Evolutionary conservation across 2,888 invertebrate species (phyloP).

Genomic region (Cetonia aurata): DNA sequence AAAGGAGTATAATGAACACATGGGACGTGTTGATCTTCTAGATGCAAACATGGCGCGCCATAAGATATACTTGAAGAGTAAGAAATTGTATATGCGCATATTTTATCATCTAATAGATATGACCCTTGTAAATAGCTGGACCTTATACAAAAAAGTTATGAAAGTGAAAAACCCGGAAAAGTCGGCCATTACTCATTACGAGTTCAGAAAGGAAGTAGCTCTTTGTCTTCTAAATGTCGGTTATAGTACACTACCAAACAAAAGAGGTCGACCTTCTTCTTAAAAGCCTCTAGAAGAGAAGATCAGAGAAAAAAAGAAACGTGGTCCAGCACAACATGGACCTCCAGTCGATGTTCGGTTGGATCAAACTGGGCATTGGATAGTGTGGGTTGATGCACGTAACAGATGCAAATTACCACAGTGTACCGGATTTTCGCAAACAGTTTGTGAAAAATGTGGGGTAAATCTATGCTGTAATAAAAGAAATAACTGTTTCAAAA

Average conservation of each 20-base stretch:
- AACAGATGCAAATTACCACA: conserved; percentile 44
- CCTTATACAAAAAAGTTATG: conserved; percentile 18
- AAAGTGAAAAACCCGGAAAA: neutral
- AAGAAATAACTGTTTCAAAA: no score
- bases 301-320: conserved; percentile 15
- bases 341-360: conserved; percentile 16
- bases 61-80: conserved; percentile 25
- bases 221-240: conserved; percentile 15
- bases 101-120: conserved; percentile 29
- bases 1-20: conserved; percentile 38
- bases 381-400: conserved; percentile 12
- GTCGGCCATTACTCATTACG: neutral
- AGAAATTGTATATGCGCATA: conserved; percentile 20
- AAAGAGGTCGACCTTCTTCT: conserved; percentile 13
- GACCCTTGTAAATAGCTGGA: conserved; percentile 19
- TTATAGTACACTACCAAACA: neutral
- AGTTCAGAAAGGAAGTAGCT: conserved; percentile 22
- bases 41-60: conserved; percentile 13
- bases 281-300: conserved; percentile 12
- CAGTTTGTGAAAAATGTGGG: conserved; percentile 45
- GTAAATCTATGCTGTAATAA: conserved; percentile 45
- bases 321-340: conserved; percentile 16
- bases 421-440: conserved; percentile 44
- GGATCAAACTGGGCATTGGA: conserved; percentile 25
- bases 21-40: conserved; percentile 26